Base-by-base conservation (phyloP, 2,113 vertebrate genomes). In the Nerophis lumbriciformis region DNA sequence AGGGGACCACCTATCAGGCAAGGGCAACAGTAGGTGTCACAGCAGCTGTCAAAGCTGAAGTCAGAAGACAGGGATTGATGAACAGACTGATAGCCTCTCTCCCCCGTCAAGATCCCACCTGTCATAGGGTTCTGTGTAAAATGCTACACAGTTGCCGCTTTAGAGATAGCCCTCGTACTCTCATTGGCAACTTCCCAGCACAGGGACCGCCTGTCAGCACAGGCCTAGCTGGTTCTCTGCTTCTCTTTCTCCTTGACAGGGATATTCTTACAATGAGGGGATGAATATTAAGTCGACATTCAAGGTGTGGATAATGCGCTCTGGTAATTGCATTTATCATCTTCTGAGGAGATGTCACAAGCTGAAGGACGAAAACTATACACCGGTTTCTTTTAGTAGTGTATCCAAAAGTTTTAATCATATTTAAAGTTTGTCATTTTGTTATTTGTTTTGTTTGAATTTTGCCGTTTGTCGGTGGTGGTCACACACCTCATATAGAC, bases 41-140 rank as follows among this genome's bases (percentile, higher is more conserved):
- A 82, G 80, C 90, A 91, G 83, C 85, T 88, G 87, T 88, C 87
- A 90, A 72, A 81, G 77, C 70, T 78, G 63, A 66, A 75, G 83
- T 77, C 72, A 69, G 85, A 83, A 77, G 87, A 89, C 75, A 79
- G 77, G 71, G 82, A 87, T 88, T 90, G 84, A 90, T 83, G 83
- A 83, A 75, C 79, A 86, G 78, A 82, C 78, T 78, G 81, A 87
- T 81, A 73, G 76, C 69, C 72, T 78, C 70, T 58, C 70, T 86
- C 83, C 79, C 82, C 82, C 84, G 85, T 85, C 79, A 86, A 69
- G 79, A 80, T 75, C 81, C 82, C 84, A 88, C 84, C 89, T 89
- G 88, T 85, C 79, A 76, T 42, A 66, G 63, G 55, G 68, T 69
- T 70, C 68, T 48, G 70, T 5, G 63, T 69, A 62, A 77, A 82